A percentile compares a stretch with the other conserved stretches of the same genome.
phyloP scores from a whole-genome alignment of 2,797 vertebrate species.

The Poecilia velifera region DNA sequence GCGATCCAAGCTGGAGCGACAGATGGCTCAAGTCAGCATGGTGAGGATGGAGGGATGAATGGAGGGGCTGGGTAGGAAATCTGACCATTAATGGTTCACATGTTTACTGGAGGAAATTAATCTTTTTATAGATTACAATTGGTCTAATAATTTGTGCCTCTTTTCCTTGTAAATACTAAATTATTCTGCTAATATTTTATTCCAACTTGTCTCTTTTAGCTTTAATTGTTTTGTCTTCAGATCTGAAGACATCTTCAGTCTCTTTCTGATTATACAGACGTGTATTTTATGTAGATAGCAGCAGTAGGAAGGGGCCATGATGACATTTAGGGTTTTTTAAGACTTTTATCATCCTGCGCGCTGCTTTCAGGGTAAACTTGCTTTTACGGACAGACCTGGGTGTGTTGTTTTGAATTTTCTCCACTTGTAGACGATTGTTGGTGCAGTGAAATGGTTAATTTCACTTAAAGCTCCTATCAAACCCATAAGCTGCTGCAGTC shows the following conservation, averaged over 20 bases:
- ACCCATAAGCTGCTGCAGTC: not conserved
- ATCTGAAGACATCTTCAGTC: not conserved
- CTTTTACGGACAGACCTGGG: not conserved
- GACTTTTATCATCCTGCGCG: not conserved
- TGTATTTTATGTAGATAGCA: not conserved
- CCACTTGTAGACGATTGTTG: not conserved
- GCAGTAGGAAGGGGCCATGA: not conserved
- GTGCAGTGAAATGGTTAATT: not conserved
- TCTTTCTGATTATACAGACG: not conserved
- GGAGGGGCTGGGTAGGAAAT: not conserved
- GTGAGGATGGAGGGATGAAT: constrained; percentile 72
- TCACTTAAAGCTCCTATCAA: not conserved
- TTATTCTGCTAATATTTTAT: not conserved
- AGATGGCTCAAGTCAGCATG: constrained; percentile 99
- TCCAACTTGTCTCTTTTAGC: not conserved
- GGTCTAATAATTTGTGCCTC: not conserved
- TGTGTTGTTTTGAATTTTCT: not conserved
- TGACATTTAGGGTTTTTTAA: not conserved
- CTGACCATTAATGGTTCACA: not conserved
- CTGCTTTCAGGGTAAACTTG: not conserved
- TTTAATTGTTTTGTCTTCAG: not conserved
- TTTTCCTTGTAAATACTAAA: not conserved
- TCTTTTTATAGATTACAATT: not conserved
- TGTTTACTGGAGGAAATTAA: not conserved
- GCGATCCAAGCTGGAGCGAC: constrained; percentile 98